A percentile compares a stretch with the other conserved stretches of the same genome.
These are phyloP conservation scores for Salpingus planirostris DNA, from an alignment of 2,888 invertebrate species.

Conservation along the genomic window DNA sequence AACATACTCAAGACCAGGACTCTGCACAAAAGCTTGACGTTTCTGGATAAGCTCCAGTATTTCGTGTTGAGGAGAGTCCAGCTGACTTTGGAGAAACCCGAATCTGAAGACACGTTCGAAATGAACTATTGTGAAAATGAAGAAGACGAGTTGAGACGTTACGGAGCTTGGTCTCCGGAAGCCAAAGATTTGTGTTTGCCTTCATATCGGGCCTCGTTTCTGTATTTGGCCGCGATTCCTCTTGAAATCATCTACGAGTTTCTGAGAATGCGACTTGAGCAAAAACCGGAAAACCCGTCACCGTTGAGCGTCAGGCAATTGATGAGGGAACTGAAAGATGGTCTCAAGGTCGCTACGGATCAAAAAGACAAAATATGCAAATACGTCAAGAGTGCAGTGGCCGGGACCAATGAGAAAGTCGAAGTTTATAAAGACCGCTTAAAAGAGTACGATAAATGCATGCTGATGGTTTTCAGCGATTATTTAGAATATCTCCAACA, in stretches of 20 bases:
- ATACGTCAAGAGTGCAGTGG: constrained; percentile 53
- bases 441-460: constrained; percentile 66
- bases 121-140: constrained; percentile 30
- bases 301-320: constrained; percentile 79
- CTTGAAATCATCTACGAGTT: constrained; percentile 91
- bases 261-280: constrained; percentile 73
- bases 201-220: constrained; percentile 74
- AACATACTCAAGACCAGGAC: constrained; percentile 82
- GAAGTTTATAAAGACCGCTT: constrained; percentile 52
- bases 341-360: constrained; percentile 71
- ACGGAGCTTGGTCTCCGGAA: constrained; percentile 71
- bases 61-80: constrained; percentile 62
- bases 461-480: constrained; percentile 49
- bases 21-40: constrained; percentile 68
- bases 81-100: constrained; percentile 56
- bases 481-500: constrained; percentile 81
- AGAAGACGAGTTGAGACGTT: constrained; percentile 49
- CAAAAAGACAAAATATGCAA: constrained; percentile 69
- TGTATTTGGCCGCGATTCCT: constrained; percentile 77
- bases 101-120: constrained; percentile 30
- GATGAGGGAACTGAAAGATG: constrained; percentile 72
- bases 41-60: constrained; percentile 65
- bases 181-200: constrained; percentile 71
- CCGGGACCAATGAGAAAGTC: constrained; percentile 42
- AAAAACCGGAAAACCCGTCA: constrained; percentile 74